Conservation (phyloP, 2,113 vertebrate genomes). For the Cebus imitator region DNA sequence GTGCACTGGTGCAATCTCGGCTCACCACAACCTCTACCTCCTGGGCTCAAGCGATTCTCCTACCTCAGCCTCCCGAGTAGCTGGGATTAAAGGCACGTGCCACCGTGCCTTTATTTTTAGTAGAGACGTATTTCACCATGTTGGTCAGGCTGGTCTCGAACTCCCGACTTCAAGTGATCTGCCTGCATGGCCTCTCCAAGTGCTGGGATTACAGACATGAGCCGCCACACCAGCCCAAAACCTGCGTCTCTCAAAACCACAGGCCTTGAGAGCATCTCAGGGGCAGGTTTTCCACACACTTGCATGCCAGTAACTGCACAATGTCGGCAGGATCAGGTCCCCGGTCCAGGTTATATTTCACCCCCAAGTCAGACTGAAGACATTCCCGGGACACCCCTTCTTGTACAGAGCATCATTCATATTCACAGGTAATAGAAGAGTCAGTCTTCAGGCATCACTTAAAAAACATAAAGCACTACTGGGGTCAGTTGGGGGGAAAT, state of each 20-base stretch:
- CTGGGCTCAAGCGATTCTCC: no score
- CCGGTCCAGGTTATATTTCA: background rate
- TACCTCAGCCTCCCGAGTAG: no score
- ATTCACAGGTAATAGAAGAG: background rate
- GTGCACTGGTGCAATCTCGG: accelerated
- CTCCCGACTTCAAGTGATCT: no score
- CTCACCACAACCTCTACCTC: no score
- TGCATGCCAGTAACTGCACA: background rate
- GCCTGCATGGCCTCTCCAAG: no score
- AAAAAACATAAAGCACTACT: background rate
- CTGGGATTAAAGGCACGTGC: no score
- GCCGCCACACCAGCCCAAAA: background rate
- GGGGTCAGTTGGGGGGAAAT: no score
- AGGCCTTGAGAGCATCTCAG: background rate
- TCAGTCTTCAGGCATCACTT: background rate
- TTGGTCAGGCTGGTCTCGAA: no score
- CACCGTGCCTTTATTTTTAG: no score
- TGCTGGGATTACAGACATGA: no score
- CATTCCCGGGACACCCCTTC: background rate
- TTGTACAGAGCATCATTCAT: background rate
- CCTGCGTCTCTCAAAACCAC: background rate
- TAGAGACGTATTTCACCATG: no score
- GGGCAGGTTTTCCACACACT: background rate
- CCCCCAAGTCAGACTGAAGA: background rate
- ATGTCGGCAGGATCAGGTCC: background rate